Percentiles rank a stretch among this genome's conserved stretches.
Conservation (phyloP, 1,140 invertebrate species). For the Marisa cornuarietis region DNA sequence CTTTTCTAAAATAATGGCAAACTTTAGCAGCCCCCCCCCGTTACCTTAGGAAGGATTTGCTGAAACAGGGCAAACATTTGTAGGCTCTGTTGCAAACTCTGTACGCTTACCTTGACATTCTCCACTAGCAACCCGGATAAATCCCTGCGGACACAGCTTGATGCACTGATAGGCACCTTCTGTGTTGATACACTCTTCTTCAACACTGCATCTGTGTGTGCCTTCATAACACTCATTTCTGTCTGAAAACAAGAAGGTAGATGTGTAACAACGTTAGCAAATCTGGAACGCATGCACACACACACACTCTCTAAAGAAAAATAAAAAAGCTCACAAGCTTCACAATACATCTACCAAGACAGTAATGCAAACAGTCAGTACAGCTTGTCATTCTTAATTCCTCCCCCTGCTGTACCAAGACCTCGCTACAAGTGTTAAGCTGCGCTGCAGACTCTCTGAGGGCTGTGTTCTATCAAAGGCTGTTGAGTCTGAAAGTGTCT, state of each 20-base stretch:
- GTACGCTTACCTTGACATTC: slow-evolving; percentile 59
- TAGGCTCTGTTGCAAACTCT: too few species aligned
- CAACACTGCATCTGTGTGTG: slow-evolving; percentile 47
- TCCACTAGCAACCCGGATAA: slow-evolving; percentile 48
- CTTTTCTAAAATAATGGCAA: too few species aligned
- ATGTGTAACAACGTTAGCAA: not conserved
- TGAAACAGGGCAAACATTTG: too few species aligned
- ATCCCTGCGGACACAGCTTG: slow-evolving; percentile 57
- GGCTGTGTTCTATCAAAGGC: too few species aligned
- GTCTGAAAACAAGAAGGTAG: slow-evolving; percentile 50
- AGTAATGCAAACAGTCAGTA: too few species aligned
- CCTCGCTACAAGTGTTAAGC: not conserved
- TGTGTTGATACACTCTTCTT: slow-evolving; percentile 64
- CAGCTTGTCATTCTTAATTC: too few species aligned
- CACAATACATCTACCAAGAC: not conserved
- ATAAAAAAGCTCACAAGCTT: not conserved
- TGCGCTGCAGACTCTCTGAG: not conserved
- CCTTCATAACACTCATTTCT: slow-evolving; percentile 64
- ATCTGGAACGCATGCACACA: not conserved
- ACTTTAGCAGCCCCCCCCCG: too few species aligned
- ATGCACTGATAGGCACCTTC: slow-evolving; percentile 63
- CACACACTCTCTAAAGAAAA: not conserved
- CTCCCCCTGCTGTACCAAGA: too few species aligned
- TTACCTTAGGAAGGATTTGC: too few species aligned
- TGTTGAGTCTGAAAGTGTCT: too few species aligned